Conservation (phyloP, 2,797 vertebrate species). For the Enteromius mattozi region DNA sequence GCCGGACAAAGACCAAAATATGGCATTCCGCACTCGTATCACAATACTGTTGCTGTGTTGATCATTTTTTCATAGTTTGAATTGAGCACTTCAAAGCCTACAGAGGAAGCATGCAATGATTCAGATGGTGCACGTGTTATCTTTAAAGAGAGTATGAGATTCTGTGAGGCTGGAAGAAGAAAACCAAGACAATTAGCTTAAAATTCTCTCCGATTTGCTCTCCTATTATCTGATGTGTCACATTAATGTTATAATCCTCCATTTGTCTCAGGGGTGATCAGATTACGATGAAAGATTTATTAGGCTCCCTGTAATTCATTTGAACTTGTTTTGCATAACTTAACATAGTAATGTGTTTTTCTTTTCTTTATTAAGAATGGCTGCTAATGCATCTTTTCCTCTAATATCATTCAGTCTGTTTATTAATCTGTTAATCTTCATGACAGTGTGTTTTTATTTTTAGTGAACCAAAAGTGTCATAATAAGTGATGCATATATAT, state of each 20-base stretch:
- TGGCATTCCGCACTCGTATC: neutral
- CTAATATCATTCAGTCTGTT: slow-evolving; percentile 76
- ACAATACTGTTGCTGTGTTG: slow-evolving; percentile 12
- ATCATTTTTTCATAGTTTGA: slow-evolving; percentile 12
- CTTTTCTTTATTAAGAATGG: slow-evolving; percentile 71
- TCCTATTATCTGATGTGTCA: slow-evolving; percentile 49
- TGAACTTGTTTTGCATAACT: slow-evolving; percentile 77
- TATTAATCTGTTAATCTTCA: slow-evolving; percentile 74
- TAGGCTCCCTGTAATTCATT: slow-evolving; percentile 71
- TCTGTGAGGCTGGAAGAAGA: slow-evolving; percentile 40
- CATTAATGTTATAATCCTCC: slow-evolving; percentile 61
- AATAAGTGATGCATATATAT: neutral
- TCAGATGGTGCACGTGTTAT: slow-evolving; percentile 31
- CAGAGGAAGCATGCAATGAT: slow-evolving; percentile 8
- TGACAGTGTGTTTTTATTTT: slow-evolving; percentile 71
- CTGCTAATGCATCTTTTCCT: slow-evolving; percentile 70
- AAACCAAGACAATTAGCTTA: slow-evolving; percentile 58
- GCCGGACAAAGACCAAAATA: neutral
- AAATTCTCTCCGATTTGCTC: slow-evolving; percentile 53
- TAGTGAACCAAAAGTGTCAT: slow-evolving; percentile 52
- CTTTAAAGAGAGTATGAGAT: slow-evolving; percentile 41
- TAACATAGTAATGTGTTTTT: slow-evolving; percentile 77
- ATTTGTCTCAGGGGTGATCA: slow-evolving; percentile 68
- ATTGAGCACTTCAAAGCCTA: slow-evolving; percentile 1
- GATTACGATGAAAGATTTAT: slow-evolving; percentile 74